Evolutionary conservation across 2,113 vertebrate genomes (phyloP), one percentile per base, ranked within the genome.

Genomic region (Gallinago paraguaiae): DNA sequence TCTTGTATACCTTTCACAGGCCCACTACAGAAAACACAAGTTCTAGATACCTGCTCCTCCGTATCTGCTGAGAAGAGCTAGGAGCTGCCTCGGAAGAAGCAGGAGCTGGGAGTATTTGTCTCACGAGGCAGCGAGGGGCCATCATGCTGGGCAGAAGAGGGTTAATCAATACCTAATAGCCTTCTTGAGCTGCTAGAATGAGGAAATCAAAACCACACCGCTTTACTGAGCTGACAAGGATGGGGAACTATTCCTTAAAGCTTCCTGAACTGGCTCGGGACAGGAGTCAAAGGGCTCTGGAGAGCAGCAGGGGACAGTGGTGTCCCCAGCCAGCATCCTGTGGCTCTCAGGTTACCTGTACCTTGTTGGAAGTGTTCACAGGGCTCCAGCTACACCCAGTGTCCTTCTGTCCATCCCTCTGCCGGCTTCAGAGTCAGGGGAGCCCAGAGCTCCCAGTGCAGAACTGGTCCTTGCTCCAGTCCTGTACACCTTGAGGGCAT

Each of bases 251-350:
- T 5, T 67, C 48, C 53, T 78, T 14, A 59, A 30, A 82, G n/a
- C 64, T 15, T 15, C 20, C n/a, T 0, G 0, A 28, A n/a, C 22
- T 28, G 51, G 63, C 12, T 14, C 6, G 4, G 33, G 7, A 6
- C 35, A 43, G 11, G 54, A 65, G 12, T 22, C 35, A 31, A 43
- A 79, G 48, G 2, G 19, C 25, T 37, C 28, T 43, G 41, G 28
- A 57, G 20, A 59, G 50, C 75, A 67, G 18, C 31, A 35, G 41
- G 41, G 35, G 39, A n/a, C 4, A 1, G 50, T 7, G 61, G 31
- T 16, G 54, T 4, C 61, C 45, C 37, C 67, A n/a, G 43, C 2
- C 14, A 6, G 35, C 2, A 4, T 7, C 4, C 31, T 0, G 2
- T 1, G 24, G 25, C 69, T 64, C 68, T 51, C 33, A 13, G 51